Percentiles rank a stretch among this genome's conserved stretches.
Evolutionary conservation across 2,113 vertebrate genomes (phyloP).

Genomic region (Sinocyclocheilus maitianheensis): DNA sequence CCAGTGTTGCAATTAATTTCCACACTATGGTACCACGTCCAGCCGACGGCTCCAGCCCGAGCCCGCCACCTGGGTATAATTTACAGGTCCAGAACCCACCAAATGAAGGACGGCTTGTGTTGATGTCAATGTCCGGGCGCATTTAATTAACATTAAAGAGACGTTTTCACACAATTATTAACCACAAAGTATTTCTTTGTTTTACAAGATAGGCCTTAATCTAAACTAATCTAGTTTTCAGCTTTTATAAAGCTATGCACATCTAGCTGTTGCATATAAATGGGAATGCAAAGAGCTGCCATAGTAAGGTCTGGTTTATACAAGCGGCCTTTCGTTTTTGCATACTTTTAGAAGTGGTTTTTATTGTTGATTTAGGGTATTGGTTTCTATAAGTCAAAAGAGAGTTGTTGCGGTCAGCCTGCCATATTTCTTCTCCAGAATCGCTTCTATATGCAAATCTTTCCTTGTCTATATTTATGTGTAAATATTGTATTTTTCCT

Average conservation of each 20-base stretch:
- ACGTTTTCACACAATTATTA: conserved; percentile 49
- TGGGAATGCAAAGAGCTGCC: conserved; percentile 31
- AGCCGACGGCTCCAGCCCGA: not conserved
- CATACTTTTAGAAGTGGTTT: conserved; percentile 50
- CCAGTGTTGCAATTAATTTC: not conserved
- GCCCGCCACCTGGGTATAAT: conserved; percentile 23
- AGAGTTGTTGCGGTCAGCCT: conserved; percentile 42
- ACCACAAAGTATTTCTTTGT: conserved; percentile 60
- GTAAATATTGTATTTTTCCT: conserved; percentile 54
- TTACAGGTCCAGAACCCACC: conserved; percentile 29
- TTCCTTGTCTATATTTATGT: conserved; percentile 67
- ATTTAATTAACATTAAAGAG: conserved; percentile 50
- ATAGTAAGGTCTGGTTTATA: conserved; percentile 3
- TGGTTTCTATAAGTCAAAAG: conserved; percentile 40
- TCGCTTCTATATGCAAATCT: conserved; percentile 44
- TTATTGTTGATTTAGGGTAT: conserved; percentile 23
- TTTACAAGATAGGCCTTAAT: conserved; percentile 18
- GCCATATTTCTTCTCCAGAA: conserved; percentile 69
- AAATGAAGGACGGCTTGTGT: conserved; percentile 56
- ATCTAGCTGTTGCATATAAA: conserved; percentile 44
- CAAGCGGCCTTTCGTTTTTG: conserved; percentile 2
- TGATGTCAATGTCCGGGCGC: conserved; percentile 6
- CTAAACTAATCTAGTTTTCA: conserved; percentile 52
- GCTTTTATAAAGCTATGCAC: conserved; percentile 76
- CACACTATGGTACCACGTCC: conserved; percentile 33